Evolutionary conservation across 2,888 invertebrate genomes (phyloP), one percentile per base, ranked within the genome.

Genomic region (Lymantria dispar): DNA sequence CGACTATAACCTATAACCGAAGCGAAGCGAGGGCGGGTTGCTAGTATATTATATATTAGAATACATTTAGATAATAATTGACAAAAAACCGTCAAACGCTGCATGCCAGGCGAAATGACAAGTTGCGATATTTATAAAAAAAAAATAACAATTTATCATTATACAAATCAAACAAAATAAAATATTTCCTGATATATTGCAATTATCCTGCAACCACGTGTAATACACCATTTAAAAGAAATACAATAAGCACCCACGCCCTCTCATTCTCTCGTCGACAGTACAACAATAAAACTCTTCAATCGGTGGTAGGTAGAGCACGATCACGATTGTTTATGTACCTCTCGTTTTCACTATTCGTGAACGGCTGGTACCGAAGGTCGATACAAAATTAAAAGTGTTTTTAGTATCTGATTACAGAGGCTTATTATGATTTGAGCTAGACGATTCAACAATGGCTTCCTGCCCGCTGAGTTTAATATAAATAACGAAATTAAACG

Each of bases 381-480:
- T 87, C 89, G 78, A 60, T 50, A 75, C 78, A 82, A 87, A 90
- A 90, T 87, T 88, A 89, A 89, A 90, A 89, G 89, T 88, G 84
- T 80, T 85, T 38, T 81, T 83, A 81, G 77, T 86, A 87, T 87
- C 89, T 86, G 88, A 88, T 88, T 87, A 87, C 83, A 63, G 78
- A 68, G 76, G 74, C 74, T 83, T 87, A 83, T 86, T 85, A 82
- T 72, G 70, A 73, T 76, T 76, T 70, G 71, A 72, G 69, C 74
- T 76, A 70, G 76, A 60, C 71, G 71, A 66, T 66, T 73, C 70
- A 70, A 70, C 71, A 78, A 74, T 72, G 56, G 78, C 80, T 85
- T 85, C 83, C 83, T 82, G 78, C 59, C 62, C 56, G 68, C 70
- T 65, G 68, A 46, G 69, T 68, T 68, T 61, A 65, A 68, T 68